Base-by-base conservation (phyloP, 2,888 invertebrate genomes). In the Brassicogethes aeneus region DNA sequence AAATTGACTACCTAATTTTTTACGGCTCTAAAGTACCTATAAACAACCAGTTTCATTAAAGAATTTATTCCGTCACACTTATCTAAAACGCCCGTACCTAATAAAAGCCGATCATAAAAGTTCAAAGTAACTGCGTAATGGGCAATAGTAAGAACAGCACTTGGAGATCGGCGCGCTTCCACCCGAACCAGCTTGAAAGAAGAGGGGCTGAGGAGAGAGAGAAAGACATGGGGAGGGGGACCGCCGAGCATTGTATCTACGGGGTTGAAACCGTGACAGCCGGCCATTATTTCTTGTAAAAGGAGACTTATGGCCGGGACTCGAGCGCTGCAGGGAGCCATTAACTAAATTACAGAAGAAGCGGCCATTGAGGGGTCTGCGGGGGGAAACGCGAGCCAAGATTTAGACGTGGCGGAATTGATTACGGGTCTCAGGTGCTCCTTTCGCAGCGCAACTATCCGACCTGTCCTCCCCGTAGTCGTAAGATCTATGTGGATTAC, bases 211-310 rank as follows among this genome's bases (percentile, higher is more conserved):
- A n/a, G n/a, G n/a, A n/a, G n/a, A n/a, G n/a, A n/a, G n/a, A n/a
- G n/a, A n/a, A n/a, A n/a, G n/a, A n/a, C n/a, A n/a, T n/a, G 23
- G 23, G 5, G 23, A 23, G 23, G 23, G 5, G 23, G 14, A 7
- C 3, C 14, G 13, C 12, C 5, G 14, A 32, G 55, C 57, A 57
- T 59, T 57, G 59, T 57, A n/a, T n/a, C n/a, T n/a, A 56, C 54
- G 52, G 58, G 64, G 60, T 58, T 57, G 56, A 57, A 60, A 64
- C 64, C 68, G 66, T 68, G 69, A 66, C 68, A 65, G 66, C 61
- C 68, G 62, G 64, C 68, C 68, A 69, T 69, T 68, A 68, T 61
- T 68, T 66, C 69, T 68, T 65, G 65, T 69, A 66, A 62, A 59
- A 54, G 56, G 57, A 63, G 66, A 66, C 58, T 65, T 66, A 66